A percentile compares a stretch with the other conserved stretches of the same genome.
phyloP scores from a whole-genome alignment of 2,888 invertebrate species.

The Pristionchus mayeri region DNA sequence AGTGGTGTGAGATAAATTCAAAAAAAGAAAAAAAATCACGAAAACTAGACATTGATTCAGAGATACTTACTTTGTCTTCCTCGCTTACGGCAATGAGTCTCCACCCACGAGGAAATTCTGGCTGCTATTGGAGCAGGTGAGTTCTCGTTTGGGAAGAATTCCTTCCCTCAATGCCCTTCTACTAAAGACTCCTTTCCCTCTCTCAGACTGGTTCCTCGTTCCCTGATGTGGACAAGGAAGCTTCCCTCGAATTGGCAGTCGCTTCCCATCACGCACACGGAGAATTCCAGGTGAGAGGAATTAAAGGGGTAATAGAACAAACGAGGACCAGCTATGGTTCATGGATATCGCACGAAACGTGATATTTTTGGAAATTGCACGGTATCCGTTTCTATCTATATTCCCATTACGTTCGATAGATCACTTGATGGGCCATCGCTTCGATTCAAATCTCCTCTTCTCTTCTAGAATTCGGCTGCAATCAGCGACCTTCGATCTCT shows the following conservation, averaged over 20 bases:
- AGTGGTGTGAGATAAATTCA: too few relatives aligned
- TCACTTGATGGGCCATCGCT: too few relatives aligned
- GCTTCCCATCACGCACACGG: conserved; percentile 75
- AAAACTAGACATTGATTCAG: conserved; percentile 19
- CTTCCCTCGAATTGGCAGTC: conserved; percentile 70
- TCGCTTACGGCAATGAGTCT: conserved; percentile 70
- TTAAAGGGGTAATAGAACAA: too few relatives aligned
- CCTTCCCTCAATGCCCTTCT: neutral
- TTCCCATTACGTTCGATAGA: too few relatives aligned
- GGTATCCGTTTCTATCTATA: too few relatives aligned
- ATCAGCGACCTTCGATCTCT: conserved; percentile 68
- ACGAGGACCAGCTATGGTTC: too few relatives aligned
- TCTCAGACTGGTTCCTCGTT: neutral
- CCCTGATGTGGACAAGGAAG: conserved; percentile 36
- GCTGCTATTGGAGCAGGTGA: conserved; percentile 69
- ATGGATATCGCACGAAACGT: too few relatives aligned
- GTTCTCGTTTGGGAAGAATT: too few relatives aligned
- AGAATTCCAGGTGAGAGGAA: conserved; percentile 46
- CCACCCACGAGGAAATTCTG: conserved; percentile 70
- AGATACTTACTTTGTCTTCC: conserved; percentile 74
- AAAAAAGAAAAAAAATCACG: too few relatives aligned
- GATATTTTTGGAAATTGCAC: too few relatives aligned
- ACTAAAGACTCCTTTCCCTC: too few relatives aligned
- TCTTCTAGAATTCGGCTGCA: conserved; percentile 58
- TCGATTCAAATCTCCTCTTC: too few relatives aligned